phyloP scores from a whole-genome alignment of 1,140 invertebrate species.

The Heliconius hewitsoni region DNA sequence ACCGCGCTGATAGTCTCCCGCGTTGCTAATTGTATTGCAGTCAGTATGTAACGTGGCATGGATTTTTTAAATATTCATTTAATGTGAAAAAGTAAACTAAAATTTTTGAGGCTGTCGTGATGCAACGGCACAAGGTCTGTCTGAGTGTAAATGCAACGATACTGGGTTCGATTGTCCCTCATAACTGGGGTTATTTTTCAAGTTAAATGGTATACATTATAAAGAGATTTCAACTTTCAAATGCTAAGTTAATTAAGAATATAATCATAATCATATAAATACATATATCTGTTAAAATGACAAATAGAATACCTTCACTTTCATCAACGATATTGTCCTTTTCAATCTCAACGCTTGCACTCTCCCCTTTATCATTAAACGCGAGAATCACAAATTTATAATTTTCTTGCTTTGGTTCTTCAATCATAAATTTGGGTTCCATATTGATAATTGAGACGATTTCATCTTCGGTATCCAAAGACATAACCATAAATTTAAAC shows the following conservation, averaged over 20 bases:
- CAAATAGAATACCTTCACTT: constrained; percentile 45
- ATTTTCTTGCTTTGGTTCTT: constrained; percentile 58
- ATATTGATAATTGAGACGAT: constrained; percentile 59
- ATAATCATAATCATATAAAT: no score
- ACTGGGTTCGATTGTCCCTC: no score
- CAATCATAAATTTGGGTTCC: constrained; percentile 67
- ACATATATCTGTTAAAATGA: not conserved
- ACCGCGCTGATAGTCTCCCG: constrained; percentile 55
- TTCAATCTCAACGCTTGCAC: constrained; percentile 60
- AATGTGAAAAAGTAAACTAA: not conserved
- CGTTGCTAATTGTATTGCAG: not conserved
- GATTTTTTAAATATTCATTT: not conserved
- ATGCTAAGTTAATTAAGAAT: no score
- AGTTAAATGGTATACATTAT: no score
- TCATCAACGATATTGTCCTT: constrained; percentile 57
- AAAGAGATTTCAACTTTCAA: no score
- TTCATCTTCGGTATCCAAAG: constrained; percentile 50
- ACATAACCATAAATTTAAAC: constrained; percentile 63
- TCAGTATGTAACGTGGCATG: not conserved
- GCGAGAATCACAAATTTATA: constrained; percentile 68
- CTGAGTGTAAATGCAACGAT: no score
- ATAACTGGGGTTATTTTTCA: no score
- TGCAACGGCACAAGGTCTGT: no score
- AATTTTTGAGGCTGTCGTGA: not conserved
- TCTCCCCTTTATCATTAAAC: constrained; percentile 70